Evolutionary conservation across 2,113 vertebrate genomes (phyloP), one percentile per base, ranked within the genome.

Genomic region (Peucedramus taeniatus): DNA sequence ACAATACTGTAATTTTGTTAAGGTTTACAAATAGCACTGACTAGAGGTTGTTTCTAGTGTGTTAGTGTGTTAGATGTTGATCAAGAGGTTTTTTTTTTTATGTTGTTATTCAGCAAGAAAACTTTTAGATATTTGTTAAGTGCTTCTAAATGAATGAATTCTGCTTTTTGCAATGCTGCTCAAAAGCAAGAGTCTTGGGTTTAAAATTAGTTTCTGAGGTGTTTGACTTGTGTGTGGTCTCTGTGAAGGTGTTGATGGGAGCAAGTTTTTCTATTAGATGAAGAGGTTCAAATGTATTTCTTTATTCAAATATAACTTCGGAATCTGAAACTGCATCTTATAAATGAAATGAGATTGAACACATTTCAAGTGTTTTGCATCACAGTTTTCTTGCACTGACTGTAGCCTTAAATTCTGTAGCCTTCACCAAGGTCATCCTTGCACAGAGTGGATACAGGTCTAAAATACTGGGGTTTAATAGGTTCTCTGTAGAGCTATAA

Each of bases 41-140:
- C 24, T 35, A 6, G 4, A 8, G 12, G 10, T 44, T 37, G 1
- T 39, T 84, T 47, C 30, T 84, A 22, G 10, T 20, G 24, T 0
- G 0, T 49, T 84, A 22, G 10, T 20, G 24, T 0, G 0, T 49
- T 53, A 60, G 24, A 50, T 44, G 37, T n/a, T 57, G 42, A 23
- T 79, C 21, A 9, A 5, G 26, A 49, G 4, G 12, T 26, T 12
- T 53, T 49, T 63, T 65, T 31, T 2, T 10, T 61, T 90, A 63
- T 89, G 21, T 31, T 66, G 10, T 35, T 87, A 9, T 49, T 88
- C 2, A 0, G 64, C 8, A 19, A 22, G 44, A 81, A 40, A 71
- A 19, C 13, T 44, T 71, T 17, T 11, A 71, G 26, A 5, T 72
- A 12, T 10, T 65, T 79, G 13, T 27, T 17, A 61, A 59, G 9